Evolutionary conservation across 2,888 invertebrate species (phyloP), one percentile per base, ranked within the genome.

Genomic region (Oxycera nigricornis): DNA sequence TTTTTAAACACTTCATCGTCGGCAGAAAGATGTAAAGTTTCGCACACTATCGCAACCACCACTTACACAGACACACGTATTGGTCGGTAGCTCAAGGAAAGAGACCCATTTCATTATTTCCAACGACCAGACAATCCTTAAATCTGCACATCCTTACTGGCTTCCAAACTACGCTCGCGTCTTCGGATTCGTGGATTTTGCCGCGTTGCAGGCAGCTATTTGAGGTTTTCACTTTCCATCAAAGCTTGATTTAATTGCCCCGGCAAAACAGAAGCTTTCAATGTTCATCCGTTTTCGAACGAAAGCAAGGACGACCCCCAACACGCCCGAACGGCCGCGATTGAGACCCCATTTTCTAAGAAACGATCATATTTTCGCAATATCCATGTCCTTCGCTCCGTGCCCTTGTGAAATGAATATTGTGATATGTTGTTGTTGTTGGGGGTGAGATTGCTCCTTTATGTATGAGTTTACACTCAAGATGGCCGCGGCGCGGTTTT

Each of bases 401-500:
- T 26, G 39, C 22, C 62, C 22, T 62, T 14, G 3, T 22, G 6
- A 46, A 41, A 11, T 14, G 41, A 20, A 14, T 24, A 22, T 9
- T 67, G 41, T 26, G 24, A 24, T 26, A 30, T 31, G 41, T 14
- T 65, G 31, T 39, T 65, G 3, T 65, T 22, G 17, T 17, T 65
- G 39, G 11, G 39, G 41, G 65, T 65, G 65, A 14, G n/a, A 26
- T 20, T 65, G 24, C n/a, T 41, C 11, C 1, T 65, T 11, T 55
- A 35, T 73, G 74, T 74, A 75, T 77, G 74, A 70, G 76, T 74
- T 68, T 73, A 78, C 75, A 74, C 77, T 77, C 78, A 79, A 79
- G 76, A 79, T 79, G 78, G 78, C 78, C 77, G 78, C 77, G 74
- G 78, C 77, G 77, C 76, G 77, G 75, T 77, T 70, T 75, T 77